These are phyloP conservation scores for Astropecten irregularis DNA, from an alignment of 53 echinoderm and acorn worm species.

Conservation along the genomic window DNA sequence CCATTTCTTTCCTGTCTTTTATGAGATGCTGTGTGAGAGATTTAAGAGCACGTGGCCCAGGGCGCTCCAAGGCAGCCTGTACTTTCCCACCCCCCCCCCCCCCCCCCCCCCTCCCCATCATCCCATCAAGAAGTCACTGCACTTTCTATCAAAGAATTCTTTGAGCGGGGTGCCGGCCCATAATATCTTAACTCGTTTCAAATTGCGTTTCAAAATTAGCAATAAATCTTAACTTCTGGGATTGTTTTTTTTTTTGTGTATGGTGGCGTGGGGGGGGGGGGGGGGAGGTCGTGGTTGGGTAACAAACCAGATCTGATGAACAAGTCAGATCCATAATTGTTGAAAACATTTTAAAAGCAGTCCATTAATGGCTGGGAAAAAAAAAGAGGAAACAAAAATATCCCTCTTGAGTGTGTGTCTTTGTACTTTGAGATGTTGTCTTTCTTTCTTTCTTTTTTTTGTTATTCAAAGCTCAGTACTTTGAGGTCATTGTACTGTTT, in stretches of 20 bases:
- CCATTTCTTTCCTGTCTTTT: neutral
- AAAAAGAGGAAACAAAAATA: neutral
- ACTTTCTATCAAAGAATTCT: slow-evolving; percentile 2
- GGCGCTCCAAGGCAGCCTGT: neutral
- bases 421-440: slow-evolving; percentile 34
- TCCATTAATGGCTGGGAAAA: neutral
- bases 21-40: neutral
- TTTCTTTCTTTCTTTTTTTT: no score
- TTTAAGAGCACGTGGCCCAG: neutral
- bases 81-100: no score
- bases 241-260: no score
- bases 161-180: neutral
- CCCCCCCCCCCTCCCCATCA: neutral
- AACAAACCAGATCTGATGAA: slow-evolving; percentile 51
- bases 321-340: slow-evolving; percentile 26
- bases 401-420: slow-evolving; percentile 9
- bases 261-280: no score
- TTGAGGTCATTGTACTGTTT: slow-evolving; percentile 38
- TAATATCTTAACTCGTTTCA: neutral
- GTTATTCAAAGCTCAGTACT: neutral
- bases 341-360: slow-evolving; percentile 25
- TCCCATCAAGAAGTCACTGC: slow-evolving; percentile 21
- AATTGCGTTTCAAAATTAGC: slow-evolving; percentile 46
- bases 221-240: slow-evolving; percentile 20
- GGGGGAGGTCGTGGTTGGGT: neutral